Base-by-base conservation (phyloP, 2,888 invertebrate genomes). In the Torymus texanus region DNA sequence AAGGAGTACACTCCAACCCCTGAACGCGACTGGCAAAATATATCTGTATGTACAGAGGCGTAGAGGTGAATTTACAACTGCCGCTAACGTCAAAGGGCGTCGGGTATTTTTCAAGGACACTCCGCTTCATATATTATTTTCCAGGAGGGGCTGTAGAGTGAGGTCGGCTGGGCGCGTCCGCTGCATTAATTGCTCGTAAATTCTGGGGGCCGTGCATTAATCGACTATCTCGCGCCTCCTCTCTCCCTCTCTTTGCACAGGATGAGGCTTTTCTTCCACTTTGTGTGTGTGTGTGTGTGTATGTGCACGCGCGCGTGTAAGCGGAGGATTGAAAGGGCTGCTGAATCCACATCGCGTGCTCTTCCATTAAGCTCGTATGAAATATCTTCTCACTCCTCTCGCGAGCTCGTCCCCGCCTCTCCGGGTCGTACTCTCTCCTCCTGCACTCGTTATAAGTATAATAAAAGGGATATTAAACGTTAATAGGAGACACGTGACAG, bases 121-220 rank as follows among this genome's bases (percentile, higher is more conserved):
- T 78, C 65, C 21, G 41, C 24, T 80, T 82, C 83, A 84, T 85
- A 84, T 82, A 83, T 83, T 84, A 84, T 84, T 84, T 84, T 82
- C 75, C 78, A 66, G 63, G 29, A 2, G 24, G 41, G 55, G 2
- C 8, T 41, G 8, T 24, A 41, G 24, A 14, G 55, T 14, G 56
- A 55, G 55, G 14, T 51, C n/a, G 50, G 53, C 24, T 11, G 29
- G 12, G 56, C n/a, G 21, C 81, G 82, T 80, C 81, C 82, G 85
- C 85, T 84, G 86, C 85, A 86, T 88, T 88, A 88, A 87, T 87
- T 85, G 87, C 82, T 86, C 85, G 85, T 87, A 88, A 88, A 88
- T 88, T 86, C 83, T 73, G 79, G 75, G 83, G 80, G 66, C 84
- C 41, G 41, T 41, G 84, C 84, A 85, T 88, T 87, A 87, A 88